Evolutionary conservation across 2,888 invertebrate genomes (phyloP).

Genomic region (Troides helena): DNA sequence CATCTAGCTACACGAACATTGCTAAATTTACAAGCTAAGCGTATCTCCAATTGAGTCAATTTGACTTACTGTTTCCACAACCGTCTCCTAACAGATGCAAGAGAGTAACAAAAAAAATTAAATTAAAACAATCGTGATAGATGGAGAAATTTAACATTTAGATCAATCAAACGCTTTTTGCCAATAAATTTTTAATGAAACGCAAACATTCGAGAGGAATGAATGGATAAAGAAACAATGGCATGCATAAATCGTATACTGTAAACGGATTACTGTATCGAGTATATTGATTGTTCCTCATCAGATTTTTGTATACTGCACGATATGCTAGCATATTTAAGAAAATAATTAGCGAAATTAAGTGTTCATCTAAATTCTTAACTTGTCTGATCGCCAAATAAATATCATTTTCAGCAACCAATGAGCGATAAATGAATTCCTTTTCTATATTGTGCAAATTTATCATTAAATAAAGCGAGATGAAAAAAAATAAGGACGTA

Average conservation of each 20-base stretch:
- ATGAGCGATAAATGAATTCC: slow-evolving; percentile 10
- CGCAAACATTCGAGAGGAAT: slow-evolving; percentile 30
- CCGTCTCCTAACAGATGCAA: slow-evolving; percentile 80
- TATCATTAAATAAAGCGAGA: slow-evolving; percentile 9
- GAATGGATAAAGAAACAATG: slow-evolving; percentile 28
- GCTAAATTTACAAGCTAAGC: slow-evolving; percentile 70
- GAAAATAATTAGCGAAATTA: slow-evolving; percentile 2
- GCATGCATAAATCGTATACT: slow-evolving; percentile 23
- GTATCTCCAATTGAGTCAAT: slow-evolving; percentile 69
- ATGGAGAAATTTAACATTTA: slow-evolving; percentile 51
- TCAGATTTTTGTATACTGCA: neutral
- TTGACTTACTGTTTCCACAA: slow-evolving; percentile 80
- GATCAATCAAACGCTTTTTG: slow-evolving; percentile 43
- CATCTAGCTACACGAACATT: slow-evolving; percentile 49
- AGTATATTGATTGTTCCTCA: neutral
- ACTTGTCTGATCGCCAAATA: slow-evolving; percentile 25
- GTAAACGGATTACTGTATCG: neutral
- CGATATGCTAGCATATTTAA: neutral
- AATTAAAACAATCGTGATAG: slow-evolving; percentile 68
- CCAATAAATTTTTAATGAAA: slow-evolving; percentile 49
- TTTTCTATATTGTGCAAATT: slow-evolving; percentile 25
- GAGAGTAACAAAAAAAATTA: slow-evolving; percentile 72
- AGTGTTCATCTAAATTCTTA: slow-evolving; percentile 18
- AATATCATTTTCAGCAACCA: slow-evolving; percentile 19
- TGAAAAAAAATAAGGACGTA: slow-evolving; percentile 39